phyloP scores from a whole-genome alignment of 2,113 vertebrate species.

The Equus przewalskii region DNA sequence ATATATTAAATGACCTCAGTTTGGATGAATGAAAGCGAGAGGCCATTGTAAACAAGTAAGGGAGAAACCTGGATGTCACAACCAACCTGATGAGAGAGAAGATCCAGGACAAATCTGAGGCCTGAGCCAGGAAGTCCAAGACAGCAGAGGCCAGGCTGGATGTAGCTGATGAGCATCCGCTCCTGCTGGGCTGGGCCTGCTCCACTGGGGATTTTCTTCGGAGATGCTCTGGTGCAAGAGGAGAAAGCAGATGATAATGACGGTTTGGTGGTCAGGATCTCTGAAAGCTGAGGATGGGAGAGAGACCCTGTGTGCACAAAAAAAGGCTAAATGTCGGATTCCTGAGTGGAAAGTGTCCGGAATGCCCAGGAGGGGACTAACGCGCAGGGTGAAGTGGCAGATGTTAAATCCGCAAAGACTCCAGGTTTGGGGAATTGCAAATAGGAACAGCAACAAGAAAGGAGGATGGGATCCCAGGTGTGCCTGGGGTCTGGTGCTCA shows the following conservation, averaged over 20 bases:
- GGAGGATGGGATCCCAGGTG: background rate
- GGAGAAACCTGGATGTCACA: background rate
- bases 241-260: background rate
- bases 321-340: background rate
- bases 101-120: background rate
- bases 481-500: background rate
- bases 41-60: background rate
- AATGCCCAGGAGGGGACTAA: background rate
- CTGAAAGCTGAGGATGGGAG: background rate
- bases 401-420: background rate
- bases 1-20: no score
- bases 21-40: background rate
- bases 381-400: background rate
- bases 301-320: background rate
- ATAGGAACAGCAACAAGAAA: background rate
- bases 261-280: background rate
- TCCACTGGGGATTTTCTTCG: background rate
- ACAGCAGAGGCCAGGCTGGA: background rate
- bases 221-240: background rate
- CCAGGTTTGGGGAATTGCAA: background rate
- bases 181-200: background rate
- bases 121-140: background rate
- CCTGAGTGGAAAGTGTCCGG: background rate
- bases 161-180: accelerated
- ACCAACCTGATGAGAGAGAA: background rate